Evolutionary conservation across 2,797 vertebrate genomes (phyloP), one percentile per base, ranked within the genome.

Genomic region (Peromyscus eremicus): DNA sequence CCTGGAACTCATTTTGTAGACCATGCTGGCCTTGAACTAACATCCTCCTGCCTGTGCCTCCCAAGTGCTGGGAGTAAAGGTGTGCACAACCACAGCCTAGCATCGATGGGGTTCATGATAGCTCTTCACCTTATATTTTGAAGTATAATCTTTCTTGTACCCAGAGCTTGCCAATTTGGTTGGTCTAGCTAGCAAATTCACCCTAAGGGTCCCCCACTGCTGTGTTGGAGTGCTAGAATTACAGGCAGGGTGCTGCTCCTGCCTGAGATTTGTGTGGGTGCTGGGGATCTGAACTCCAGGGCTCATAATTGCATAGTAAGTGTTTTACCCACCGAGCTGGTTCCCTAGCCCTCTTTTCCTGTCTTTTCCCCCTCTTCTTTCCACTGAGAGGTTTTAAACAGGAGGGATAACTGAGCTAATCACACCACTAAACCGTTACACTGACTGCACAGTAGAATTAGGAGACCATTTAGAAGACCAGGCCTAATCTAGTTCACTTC

Each of bases 321-420:
- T 17, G 57, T 16, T 62, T 83, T 29, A 16, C 27, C 25, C 37
- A 43, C 6, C 40, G n/a, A 40, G 25, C 37, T 11, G n/a, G n/a
- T 29, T 75, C 19, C 86, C 86, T 49, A 60, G 10, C 25, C 37
- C 46, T 23, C 29, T 16, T 60, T 37, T 57, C 27, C 62, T 81
- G n/a, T 19, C 13, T 52, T 73, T 64, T 62, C 27, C 32, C 71
- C 73, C 40, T 13, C 29, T 89, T 84, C 68, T 89, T 96, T 43
- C 17, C 64, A 81, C 12, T 66, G 57, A 92, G 46, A 77, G 1
- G 10, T 60, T 92, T 89, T 89, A 95, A 95, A 43, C n/a, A 92
- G 34, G 66, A 64, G 11, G 32, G 6, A 49, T 40, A 34, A 49
- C 19, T 96, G 29, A 92, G n/a, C 7, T 85, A 23, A 92, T 80